Evolutionary conservation across 2,797 vertebrate genomes (phyloP), one percentile per base, ranked within the genome.

Genomic region (Acrocephalus scirpaceus): DNA sequence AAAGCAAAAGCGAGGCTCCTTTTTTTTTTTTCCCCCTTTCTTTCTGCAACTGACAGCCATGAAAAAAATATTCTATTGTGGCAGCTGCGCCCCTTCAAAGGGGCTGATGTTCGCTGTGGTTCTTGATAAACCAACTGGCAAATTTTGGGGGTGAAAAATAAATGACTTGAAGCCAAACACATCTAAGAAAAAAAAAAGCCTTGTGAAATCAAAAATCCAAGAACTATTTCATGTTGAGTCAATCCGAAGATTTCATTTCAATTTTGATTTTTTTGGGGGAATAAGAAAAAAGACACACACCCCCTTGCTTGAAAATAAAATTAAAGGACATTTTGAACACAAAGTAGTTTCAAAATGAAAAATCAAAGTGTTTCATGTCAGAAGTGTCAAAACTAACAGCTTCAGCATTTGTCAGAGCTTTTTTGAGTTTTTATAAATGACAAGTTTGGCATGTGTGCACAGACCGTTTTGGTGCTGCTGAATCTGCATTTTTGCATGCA

Each of bases 381-480:
- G 96, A 97, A 97, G 96, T 97, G 96, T 97, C 96, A 97, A 97
- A 97, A 97, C 96, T 96, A 97, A 97, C 96, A 96, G 96, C 96
- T 97, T 97, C 96, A 96, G 96, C 96, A 97, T 97, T 97, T 97
- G 96, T 97, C 95, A 96, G 96, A 95, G 94, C 95, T 95, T 97
- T 97, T 97, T 96, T 96, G 95, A 96, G 95, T 95, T 97, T 95
- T 97, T 95, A 94, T 95, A 95, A 96, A 93, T 97, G 95, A 96
- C 95, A 95, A 95, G 96, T 91, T 95, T 97, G 96, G 95, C 95
- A 97, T 94, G 93, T 92, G 94, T 94, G 92, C 94, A 79, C 92
- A 92, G 92, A 92, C 94, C 95, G 6, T 95, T 95, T 95, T 90
- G 93, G 95, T 95, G 96, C 95, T 96, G 94, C 96, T 97, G 96